These are phyloP conservation scores for Yponomeuta sedellus DNA, from an alignment of 2,888 invertebrate genomes.

Conservation along the genomic window DNA sequence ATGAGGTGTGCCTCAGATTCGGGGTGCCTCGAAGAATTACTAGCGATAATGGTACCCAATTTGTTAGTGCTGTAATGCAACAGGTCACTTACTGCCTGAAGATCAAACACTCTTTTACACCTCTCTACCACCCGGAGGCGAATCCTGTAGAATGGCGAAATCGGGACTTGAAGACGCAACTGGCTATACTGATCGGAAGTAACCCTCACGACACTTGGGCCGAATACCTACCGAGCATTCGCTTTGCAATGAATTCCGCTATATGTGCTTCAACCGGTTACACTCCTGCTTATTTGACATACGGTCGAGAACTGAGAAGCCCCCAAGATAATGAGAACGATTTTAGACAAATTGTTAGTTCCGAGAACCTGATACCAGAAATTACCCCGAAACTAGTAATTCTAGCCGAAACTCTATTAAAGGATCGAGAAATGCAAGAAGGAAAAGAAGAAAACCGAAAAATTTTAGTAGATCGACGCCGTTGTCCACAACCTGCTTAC, in stretches of 20 bases:
- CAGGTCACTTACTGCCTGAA: slow-evolving; percentile 24
- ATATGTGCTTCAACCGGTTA: slow-evolving; percentile 13
- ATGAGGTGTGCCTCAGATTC: slow-evolving; percentile 39
- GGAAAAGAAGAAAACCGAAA: slow-evolving; percentile 12
- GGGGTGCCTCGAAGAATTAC: slow-evolving; percentile 35
- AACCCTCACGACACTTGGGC: slow-evolving; percentile 30
- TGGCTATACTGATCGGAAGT: slow-evolving; percentile 22
- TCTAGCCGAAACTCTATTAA: slow-evolving; percentile 9
- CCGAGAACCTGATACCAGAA: slow-evolving; percentile 13
- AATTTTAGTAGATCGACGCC: background rate
- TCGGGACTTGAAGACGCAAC: slow-evolving; percentile 23
- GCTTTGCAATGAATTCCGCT: slow-evolving; percentile 1
- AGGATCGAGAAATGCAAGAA: slow-evolving; percentile 11
- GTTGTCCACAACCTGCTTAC: background rate
- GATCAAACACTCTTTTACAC: slow-evolving; percentile 30
- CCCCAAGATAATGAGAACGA: slow-evolving; percentile 20
- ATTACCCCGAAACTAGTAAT: slow-evolving; percentile 13
- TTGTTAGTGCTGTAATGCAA: too few species aligned
- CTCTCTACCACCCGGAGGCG: slow-evolving; percentile 18
- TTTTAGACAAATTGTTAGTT: slow-evolving; percentile 11
- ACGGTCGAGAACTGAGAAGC: slow-evolving; percentile 24
- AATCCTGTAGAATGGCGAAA: slow-evolving; percentile 30
- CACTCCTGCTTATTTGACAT: slow-evolving; percentile 24
- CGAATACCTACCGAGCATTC: background rate
- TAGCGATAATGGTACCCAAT: slow-evolving; percentile 40